phyloP scores from a whole-genome alignment of 2,113 vertebrate genomes.

The Gymnarchus niloticus region DNA sequence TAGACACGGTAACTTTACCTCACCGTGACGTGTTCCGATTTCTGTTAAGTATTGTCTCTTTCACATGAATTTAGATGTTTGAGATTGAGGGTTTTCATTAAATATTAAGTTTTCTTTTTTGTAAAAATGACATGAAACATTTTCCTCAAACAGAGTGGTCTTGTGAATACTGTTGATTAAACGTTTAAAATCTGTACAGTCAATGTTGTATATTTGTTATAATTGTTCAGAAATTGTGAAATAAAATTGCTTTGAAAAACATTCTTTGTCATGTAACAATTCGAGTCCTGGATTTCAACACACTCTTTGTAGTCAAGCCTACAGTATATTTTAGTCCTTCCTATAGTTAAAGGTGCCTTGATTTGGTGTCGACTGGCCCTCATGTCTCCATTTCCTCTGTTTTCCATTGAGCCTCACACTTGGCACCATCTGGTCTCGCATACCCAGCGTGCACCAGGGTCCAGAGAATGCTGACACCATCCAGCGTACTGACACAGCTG shows the following conservation, averaged over 20 bases:
- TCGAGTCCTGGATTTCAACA: background rate
- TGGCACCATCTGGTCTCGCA: background rate
- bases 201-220: conserved; percentile 28
- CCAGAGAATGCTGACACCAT: background rate
- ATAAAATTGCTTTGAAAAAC: conserved; percentile 22
- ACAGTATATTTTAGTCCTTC: background rate
- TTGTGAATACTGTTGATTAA: conserved; percentile 25
- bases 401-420: background rate
- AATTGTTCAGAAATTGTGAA: conserved; percentile 27
- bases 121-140: conserved; percentile 13
- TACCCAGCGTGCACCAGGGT: background rate
- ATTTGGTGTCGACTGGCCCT: background rate
- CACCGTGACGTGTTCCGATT: conserved; percentile 3
- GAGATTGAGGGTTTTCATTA: background rate
- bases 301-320: background rate
- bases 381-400: too few relatives aligned
- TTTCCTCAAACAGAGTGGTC: background rate
- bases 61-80: background rate
- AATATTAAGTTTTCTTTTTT: conserved; percentile 9
- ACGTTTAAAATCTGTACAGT: conserved; percentile 25
- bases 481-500: background rate
- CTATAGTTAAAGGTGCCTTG: background rate
- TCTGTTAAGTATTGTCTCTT: background rate
- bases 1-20: background rate
- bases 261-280: background rate